These are phyloP conservation scores for Microtus oregoni DNA, from an alignment of 2,113 vertebrate genomes.

Conservation along the genomic window DNA sequence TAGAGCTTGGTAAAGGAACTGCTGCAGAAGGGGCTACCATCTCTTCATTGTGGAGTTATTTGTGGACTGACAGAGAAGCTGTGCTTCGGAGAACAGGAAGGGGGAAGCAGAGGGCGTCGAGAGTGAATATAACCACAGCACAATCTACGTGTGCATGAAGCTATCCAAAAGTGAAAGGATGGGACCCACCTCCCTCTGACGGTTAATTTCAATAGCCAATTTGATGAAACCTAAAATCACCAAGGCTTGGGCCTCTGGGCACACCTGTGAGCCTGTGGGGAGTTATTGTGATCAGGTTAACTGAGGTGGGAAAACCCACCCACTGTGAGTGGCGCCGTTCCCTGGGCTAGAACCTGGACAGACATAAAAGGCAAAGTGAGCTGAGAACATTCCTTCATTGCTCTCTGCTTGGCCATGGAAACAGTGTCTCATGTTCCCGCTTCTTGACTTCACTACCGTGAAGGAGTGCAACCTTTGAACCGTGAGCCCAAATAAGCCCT, in stretches of 20 bases:
- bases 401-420: background rate
- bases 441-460: background rate
- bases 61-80: background rate
- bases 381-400: background rate
- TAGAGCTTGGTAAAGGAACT: background rate
- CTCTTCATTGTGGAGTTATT: background rate
- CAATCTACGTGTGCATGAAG: background rate
- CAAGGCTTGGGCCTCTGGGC: background rate
- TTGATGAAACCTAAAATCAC: background rate
- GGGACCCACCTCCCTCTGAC: background rate
- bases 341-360: too few relatives aligned
- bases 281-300: background rate
- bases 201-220: background rate
- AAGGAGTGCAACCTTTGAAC: too few relatives aligned
- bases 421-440: background rate
- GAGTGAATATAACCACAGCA: background rate
- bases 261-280: background rate
- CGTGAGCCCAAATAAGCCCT: too few relatives aligned
- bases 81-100: background rate
- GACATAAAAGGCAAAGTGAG: background rate
- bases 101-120: background rate
- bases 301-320: background rate
- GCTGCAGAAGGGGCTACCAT: background rate
- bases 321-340: background rate
- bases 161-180: background rate